Evolutionary conservation across 2,113 vertebrate species (phyloP).

Genomic region (Mus spicilegus): DNA sequence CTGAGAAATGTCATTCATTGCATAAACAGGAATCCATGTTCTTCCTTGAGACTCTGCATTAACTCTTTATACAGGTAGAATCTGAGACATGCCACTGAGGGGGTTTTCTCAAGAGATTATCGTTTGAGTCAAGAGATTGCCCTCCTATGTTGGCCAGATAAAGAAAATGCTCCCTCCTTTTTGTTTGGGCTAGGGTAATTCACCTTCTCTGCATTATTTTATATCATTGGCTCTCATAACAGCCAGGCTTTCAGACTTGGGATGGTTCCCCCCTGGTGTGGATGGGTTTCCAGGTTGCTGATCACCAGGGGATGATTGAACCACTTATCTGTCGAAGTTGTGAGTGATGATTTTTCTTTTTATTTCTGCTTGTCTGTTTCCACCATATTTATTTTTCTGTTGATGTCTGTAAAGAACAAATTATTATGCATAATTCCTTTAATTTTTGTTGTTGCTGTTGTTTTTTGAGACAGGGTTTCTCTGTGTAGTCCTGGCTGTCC

Average conservation of each 20-base stretch:
- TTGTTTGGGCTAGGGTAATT: neutral
- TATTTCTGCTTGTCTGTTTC: neutral
- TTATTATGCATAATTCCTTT: neutral
- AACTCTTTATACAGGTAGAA: neutral
- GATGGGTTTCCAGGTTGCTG: neutral
- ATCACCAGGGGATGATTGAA: neutral
- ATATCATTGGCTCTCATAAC: neutral
- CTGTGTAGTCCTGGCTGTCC: too few relatives aligned
- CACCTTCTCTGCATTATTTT: neutral
- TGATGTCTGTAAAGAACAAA: neutral
- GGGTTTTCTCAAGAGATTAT: neutral
- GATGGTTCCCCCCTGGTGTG: neutral
- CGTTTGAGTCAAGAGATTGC: neutral
- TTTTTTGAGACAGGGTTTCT: too few relatives aligned
- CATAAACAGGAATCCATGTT: neutral
- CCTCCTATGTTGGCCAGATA: too few relatives aligned
- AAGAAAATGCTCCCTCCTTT: neutral
- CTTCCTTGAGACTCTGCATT: neutral
- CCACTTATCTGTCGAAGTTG: neutral
- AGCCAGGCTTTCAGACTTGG: too few relatives aligned
- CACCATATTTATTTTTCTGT: neutral
- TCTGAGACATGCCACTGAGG: neutral
- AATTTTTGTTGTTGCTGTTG: neutral
- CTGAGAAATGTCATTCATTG: neutral
- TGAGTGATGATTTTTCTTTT: neutral